Base-by-base conservation (phyloP, 2,888 invertebrate genomes). In the Epistrophella euchroma region DNA sequence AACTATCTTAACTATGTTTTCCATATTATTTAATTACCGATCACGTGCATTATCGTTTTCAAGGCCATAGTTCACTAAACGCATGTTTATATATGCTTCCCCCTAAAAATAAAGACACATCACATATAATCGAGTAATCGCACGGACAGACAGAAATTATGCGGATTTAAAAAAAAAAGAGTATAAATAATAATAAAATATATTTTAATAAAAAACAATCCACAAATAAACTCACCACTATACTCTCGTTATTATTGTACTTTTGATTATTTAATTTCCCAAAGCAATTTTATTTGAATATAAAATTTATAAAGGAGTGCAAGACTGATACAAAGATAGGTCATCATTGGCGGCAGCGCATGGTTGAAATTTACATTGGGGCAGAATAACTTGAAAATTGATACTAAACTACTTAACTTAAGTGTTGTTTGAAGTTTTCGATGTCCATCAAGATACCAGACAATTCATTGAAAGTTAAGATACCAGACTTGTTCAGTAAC, bases 11-110 rank as follows among this genome's bases (percentile, higher is more conserved):
- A 68, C 35, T 47, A 68, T 50, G 35, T 15, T 68, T 35, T 68
- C 9, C 50, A 68, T 52, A 47, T 60, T 60, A 81, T 81, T 72
- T 76, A 62, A 72, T 62, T 66, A 62, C 81, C 17, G 62, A 77
- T 85, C 85, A 85, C 85, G 85, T 85, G 85, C 72, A 68, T 55
- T 60, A 76, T 43, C n/a, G 62, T 43, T 70, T 74, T 70, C 78
- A 83, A 73, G 73, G 62, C 43, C 70, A 83, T 56, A 78, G 78
- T 83, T 83, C 83, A 83, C 32, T 50, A 52, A 68, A 17, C 78
- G 68, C 50, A 66, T 25, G 35, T 19, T 32, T n/a, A n/a, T n/a
- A n/a, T n/a, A n/a, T n/a, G n/a, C 6, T 19, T 40, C 17, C 35
- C 25, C 40, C 62, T 40, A 22, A 68, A 43, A 35, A 73, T 17